Conservation (phyloP, 1,140 invertebrate genomes). For the Neodiprion lecontei region DNA sequence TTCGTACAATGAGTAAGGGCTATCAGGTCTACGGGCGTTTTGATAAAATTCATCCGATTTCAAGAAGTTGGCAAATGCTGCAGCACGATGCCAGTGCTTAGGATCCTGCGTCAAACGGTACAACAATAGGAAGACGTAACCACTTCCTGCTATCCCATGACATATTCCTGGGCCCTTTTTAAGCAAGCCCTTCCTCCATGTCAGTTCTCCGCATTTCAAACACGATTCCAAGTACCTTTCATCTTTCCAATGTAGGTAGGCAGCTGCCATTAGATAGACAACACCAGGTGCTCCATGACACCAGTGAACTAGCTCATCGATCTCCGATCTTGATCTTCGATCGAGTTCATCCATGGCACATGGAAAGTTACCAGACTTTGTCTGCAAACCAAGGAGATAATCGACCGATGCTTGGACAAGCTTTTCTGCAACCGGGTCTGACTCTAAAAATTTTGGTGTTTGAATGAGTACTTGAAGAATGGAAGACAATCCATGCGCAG, state of each 20-base stretch:
- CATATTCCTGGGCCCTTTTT: conserved; percentile 85
- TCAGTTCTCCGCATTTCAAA: conserved; percentile 73
- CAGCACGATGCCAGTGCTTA: conserved; percentile 76
- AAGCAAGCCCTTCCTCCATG: conserved; percentile 82
- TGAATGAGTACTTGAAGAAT: conserved; percentile 69
- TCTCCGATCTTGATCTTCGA: conserved; percentile 49
- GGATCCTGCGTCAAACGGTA: conserved; percentile 77
- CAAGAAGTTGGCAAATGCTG: conserved; percentile 81
- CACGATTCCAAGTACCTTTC: conserved; percentile 76
- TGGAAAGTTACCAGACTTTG: conserved; percentile 78
- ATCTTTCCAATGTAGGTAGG: conserved; percentile 78
- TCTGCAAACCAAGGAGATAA: conserved; percentile 70
- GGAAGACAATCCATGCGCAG: conserved; percentile 77
- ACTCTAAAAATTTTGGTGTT: conserved; percentile 67
- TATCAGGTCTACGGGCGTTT: conserved; percentile 79
- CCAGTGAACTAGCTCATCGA: conserved; percentile 82
- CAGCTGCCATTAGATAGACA: conserved; percentile 82
- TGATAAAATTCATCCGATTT: conserved; percentile 70
- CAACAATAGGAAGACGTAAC: conserved; percentile 83
- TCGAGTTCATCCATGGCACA: conserved; percentile 75
- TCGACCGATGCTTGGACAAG: conserved; percentile 69
- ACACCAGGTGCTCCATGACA: conserved; percentile 87
- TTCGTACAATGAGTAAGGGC: conserved; percentile 84
- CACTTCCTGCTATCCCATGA: conserved; percentile 86
- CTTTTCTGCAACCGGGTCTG: conserved; percentile 60